Conservation (phyloP, 1,140 invertebrate species). For the Delia radicum region DNA sequence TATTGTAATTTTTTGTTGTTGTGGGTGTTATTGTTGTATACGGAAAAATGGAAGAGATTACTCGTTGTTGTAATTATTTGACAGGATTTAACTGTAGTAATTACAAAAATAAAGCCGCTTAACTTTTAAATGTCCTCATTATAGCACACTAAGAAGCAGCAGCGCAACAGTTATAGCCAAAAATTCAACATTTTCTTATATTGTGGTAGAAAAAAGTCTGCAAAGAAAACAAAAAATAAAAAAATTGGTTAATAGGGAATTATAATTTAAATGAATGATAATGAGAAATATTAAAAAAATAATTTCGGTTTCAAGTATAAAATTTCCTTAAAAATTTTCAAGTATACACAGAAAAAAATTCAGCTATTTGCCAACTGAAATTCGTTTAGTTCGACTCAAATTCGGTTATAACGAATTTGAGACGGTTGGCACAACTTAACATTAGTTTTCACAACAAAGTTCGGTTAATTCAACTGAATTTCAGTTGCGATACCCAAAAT, state of each 20-base stretch:
- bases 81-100: slow-evolving; percentile 2
- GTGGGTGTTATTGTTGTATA: neutral
- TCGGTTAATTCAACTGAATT: too few relatives aligned
- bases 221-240: neutral
- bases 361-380: too few relatives aligned
- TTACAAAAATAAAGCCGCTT: neutral
- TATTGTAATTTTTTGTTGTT: neutral
- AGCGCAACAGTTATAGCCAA: neutral
- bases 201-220: neutral
- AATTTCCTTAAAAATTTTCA: too few relatives aligned
- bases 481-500: too few relatives aligned
- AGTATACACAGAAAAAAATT: too few relatives aligned
- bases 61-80: slow-evolving; percentile 11
- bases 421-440: too few relatives aligned
- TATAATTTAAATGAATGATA: too few relatives aligned
- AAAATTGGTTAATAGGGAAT: neutral
- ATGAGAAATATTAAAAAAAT: too few relatives aligned
- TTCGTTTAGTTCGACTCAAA: too few relatives aligned
- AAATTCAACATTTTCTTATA: neutral
- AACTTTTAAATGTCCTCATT: neutral
- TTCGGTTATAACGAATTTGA: too few relatives aligned
- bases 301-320: too few relatives aligned
- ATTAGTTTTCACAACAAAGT: too few relatives aligned
- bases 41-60: slow-evolving; percentile 15
- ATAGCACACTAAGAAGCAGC: neutral